Base-by-base conservation (phyloP, 2,797 vertebrate species). In the Rhinella marina region DNA sequence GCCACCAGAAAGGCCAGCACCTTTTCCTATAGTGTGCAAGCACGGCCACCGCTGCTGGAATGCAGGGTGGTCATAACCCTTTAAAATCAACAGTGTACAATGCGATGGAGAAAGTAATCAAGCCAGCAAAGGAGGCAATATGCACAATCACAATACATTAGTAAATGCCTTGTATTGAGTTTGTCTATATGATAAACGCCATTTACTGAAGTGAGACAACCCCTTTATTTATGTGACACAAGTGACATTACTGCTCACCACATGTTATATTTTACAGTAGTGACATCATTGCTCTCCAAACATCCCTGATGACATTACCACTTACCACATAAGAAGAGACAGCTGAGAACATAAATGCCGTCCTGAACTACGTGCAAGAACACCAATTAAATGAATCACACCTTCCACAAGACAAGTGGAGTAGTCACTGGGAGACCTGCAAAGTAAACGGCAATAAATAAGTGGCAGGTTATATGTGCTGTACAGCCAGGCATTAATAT, bases 311-410 rank as follows among this genome's bases (percentile, higher is more conserved):
- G 17, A 80, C 52, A 80, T 56, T 59, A 17, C 78, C 78, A 41
- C 57, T 57, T 32, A 41, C 57, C 73, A 52, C 73, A n/a, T 76
- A 76, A n/a, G n/a, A 50, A 52, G 72, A 80, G 56, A 12, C 56
- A 61, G 78, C 17, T 32, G 12, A 32, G 62, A 61, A 81, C 19
- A 61, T 81, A 81, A 61, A 62, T 57, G 17, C 3, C 6, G 14
- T 48, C 77, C 50, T 41, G 32, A 81, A 32, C 27, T 61, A 61
- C 14, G 57, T 17, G 32, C 70, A 41, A 76, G 32, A 76, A 75
- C 70, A 61, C 56, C 29, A 59, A 76, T 85, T 23, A 27, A 59
- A 85, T 85, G n/a, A 85, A 85, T 76, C 70, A 75, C 70, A n/a
- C 12, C 52, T 59, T 84, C 29, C 56, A n/a, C 54, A 23, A 41